These are phyloP conservation scores for Corythornis cristatus DNA, from an alignment of 2,113 vertebrate species.

Conservation along the genomic window DNA sequence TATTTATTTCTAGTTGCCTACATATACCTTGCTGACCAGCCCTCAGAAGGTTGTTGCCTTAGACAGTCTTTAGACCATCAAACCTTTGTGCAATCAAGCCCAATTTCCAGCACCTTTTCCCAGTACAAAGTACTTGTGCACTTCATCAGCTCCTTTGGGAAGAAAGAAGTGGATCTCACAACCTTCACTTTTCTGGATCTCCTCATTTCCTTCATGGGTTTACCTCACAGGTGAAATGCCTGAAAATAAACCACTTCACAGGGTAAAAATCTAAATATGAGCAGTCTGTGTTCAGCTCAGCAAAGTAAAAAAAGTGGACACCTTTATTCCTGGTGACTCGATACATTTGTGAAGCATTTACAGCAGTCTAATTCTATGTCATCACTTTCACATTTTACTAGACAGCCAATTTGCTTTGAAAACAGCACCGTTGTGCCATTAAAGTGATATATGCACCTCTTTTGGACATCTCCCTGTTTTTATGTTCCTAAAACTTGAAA, in stretches of 20 bases:
- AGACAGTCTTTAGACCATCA: not conserved
- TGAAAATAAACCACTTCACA: not conserved
- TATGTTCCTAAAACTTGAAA: conserved; percentile 36
- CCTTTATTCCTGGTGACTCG: not conserved
- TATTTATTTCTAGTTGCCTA: not conserved
- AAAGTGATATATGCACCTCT: conserved; percentile 32
- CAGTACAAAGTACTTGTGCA: not conserved
- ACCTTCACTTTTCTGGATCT: not conserved
- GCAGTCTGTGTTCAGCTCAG: not conserved
- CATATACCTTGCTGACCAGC: not conserved
- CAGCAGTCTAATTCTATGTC: conserved; percentile 13
- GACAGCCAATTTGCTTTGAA: conserved; percentile 17
- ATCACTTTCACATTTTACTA: not conserved
- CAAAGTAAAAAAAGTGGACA: not conserved
- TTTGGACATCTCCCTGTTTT: conserved; percentile 44
- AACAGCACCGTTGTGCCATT: not conserved
- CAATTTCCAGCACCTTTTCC: not conserved
- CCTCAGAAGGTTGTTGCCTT: not conserved
- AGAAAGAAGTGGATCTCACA: not conserved
- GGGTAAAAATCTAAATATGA: not conserved
- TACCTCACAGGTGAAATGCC: not conserved
- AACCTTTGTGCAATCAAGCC: not conserved
- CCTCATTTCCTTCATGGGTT: not conserved
- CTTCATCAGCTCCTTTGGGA: not conserved
- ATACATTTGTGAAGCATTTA: conserved; percentile 8